These are phyloP conservation scores for Rhagonycha lutea DNA, from an alignment of 2,888 invertebrate genomes.

Conservation along the genomic window DNA sequence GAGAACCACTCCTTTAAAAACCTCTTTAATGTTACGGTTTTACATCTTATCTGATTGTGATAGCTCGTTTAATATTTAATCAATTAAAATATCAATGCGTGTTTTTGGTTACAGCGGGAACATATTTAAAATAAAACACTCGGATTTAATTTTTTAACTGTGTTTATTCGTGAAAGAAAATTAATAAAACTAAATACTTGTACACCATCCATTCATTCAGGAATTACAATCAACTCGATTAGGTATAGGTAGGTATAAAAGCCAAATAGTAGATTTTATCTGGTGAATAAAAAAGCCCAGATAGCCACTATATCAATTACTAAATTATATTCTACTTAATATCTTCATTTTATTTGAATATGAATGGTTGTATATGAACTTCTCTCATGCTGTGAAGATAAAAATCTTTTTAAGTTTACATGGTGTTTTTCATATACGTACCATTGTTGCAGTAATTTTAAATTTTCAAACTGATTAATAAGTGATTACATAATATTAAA, in stretches of 20 bases:
- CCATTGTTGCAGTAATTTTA: neutral
- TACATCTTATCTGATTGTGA: neutral
- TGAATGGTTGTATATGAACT: neutral
- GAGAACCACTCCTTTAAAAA: neutral
- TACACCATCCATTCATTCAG: neutral
- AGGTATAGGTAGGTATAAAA: neutral
- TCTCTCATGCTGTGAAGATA: conserved; percentile 1
- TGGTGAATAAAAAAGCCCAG: neutral
- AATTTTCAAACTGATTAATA: neutral
- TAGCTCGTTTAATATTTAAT: neutral
- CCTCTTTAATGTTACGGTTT: neutral
- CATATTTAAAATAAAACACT: neutral
- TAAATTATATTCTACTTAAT: conserved; percentile 18
- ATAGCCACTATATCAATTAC: conserved; percentile 15
- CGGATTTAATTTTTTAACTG: neutral
- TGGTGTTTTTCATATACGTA: neutral
- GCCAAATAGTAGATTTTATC: neutral
- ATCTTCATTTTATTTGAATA: neutral
- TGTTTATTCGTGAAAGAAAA: neutral
- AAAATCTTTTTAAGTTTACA: neutral
- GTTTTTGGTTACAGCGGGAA: neutral
- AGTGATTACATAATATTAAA: neutral
- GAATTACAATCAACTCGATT: neutral
- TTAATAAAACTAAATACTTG: neutral
- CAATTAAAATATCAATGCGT: neutral